Percentiles rank a stretch among this genome's conserved stretches.
Evolutionary conservation across 2,113 vertebrate genomes (phyloP).

Genomic region (Acanthisitta chloris): DNA sequence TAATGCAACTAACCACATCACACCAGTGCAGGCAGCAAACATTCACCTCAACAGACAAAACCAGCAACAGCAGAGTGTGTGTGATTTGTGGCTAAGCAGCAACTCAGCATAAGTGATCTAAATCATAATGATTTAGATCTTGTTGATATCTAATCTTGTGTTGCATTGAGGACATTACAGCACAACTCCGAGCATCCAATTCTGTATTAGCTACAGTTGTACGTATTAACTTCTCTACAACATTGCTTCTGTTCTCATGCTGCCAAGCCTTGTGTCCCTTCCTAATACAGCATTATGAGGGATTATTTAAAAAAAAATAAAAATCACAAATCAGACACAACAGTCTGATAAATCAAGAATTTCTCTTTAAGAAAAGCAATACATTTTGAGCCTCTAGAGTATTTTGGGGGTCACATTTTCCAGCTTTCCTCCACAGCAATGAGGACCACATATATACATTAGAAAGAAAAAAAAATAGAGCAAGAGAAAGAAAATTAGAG

Average conservation of each 20-base stretch:
- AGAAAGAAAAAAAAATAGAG: neutral
- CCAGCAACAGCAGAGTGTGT: neutral
- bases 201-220: neutral
- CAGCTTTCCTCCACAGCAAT: neutral
- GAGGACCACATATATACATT: neutral
- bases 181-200: neutral
- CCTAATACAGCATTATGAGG: neutral
- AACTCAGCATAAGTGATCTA: neutral
- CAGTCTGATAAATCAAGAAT: neutral
- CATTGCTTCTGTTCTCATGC: neutral
- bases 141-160: neutral
- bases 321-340: neutral
- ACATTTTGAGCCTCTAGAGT: neutral
- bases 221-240: neutral
- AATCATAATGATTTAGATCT: neutral
- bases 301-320: too few relatives aligned
- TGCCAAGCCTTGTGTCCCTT: neutral
- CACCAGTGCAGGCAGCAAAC: neutral
- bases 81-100: neutral
- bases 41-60: neutral
- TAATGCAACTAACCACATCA: neutral
- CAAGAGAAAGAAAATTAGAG: slow-evolving; percentile 21
- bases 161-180: neutral
- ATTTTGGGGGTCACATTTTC: neutral
- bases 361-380: neutral